A percentile compares a stretch with the other conserved stretches of the same genome.
Conservation (phyloP, 2,113 vertebrate species). For the Lethenteron camtschaticum region DNA sequence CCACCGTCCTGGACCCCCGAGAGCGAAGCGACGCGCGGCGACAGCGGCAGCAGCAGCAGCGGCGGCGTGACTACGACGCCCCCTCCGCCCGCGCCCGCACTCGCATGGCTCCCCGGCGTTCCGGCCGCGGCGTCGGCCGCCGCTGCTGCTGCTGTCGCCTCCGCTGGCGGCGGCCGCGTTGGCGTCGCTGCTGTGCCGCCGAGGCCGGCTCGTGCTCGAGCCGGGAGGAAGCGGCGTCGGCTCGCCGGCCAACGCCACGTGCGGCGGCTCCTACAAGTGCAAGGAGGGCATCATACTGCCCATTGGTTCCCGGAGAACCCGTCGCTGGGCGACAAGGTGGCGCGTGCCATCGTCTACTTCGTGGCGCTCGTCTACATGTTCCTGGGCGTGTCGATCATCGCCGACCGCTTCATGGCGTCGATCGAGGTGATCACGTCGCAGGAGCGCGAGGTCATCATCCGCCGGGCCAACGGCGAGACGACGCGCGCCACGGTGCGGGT, state of each 20-base stretch:
- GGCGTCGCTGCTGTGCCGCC: conserved; percentile 44
- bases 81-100: too few species aligned
- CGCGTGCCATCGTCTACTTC: conserved; percentile 93
- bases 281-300: conserved; percentile 74
- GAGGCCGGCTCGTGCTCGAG: conserved; percentile 30
- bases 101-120: too few species aligned
- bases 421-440: conserved; percentile 97
- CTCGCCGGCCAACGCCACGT: conserved; percentile 45
- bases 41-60: too few species aligned
- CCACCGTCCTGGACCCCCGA: too few species aligned
- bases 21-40: too few species aligned
- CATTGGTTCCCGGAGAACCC: conserved; percentile 98
- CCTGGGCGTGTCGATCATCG: conserved; percentile 89
- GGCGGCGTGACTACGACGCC: too few species aligned
- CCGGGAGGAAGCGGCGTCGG: conserved; percentile 21
- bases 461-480: conserved; percentile 81
- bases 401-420: conserved; percentile 95
- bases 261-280: conserved; percentile 50
- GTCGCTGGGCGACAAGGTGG: conserved; percentile 92
- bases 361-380: conserved; percentile 99
- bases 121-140: too few species aligned
- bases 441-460: conserved; percentile 76
- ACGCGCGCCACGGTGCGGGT: conserved; percentile 67
- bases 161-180: conserved; percentile 45
- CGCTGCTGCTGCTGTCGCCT: too few species aligned